Percentiles rank a stretch among this genome's conserved stretches.
These are phyloP conservation scores for Macaria notata DNA, from an alignment of 2,888 invertebrate species.

Conservation along the genomic window DNA sequence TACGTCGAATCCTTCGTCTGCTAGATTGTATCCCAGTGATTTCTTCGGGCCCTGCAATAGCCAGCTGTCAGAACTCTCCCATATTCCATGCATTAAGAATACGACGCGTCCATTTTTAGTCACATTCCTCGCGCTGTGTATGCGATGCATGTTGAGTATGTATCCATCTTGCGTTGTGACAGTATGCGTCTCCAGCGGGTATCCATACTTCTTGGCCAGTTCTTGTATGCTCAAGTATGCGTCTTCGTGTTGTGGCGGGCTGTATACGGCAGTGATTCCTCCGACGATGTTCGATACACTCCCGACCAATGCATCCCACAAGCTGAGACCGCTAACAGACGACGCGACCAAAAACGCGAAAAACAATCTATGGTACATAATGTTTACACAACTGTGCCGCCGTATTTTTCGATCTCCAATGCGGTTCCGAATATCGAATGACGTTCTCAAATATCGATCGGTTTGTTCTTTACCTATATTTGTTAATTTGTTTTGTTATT, in stretches of 20 bases:
- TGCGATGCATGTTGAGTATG: slow-evolving; percentile 56
- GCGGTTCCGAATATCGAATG: background rate
- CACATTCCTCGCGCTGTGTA: slow-evolving; percentile 37
- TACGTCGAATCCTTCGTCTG: slow-evolving; percentile 86
- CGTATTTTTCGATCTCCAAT: slow-evolving; percentile 5
- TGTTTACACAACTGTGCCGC: slow-evolving; percentile 17
- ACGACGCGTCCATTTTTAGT: slow-evolving; percentile 62
- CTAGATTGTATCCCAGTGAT: slow-evolving; percentile 83
- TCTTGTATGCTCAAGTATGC: slow-evolving; percentile 49
- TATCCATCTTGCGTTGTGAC: slow-evolving; percentile 62
- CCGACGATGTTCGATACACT: slow-evolving; percentile 21
- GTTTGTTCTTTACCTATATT: background rate
- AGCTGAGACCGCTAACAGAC: slow-evolving; percentile 18
- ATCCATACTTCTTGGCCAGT: slow-evolving; percentile 51
- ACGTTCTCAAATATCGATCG: slow-evolving; percentile 9
- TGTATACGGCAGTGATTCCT: background rate
- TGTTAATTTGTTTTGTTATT: slow-evolving; percentile 18
- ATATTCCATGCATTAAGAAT: slow-evolving; percentile 90
- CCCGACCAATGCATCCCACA: slow-evolving; percentile 28
- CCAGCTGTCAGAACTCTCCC: slow-evolving; percentile 65
- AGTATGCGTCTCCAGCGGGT: slow-evolving; percentile 52
- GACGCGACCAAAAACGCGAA: slow-evolving; percentile 20
- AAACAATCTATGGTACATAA: slow-evolving; percentile 22
- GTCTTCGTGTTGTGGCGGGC: slow-evolving; percentile 39
- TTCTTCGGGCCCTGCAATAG: slow-evolving; percentile 83